phyloP scores from a whole-genome alignment of 1,140 invertebrate species.

The Aradophagus sp. region DNA sequence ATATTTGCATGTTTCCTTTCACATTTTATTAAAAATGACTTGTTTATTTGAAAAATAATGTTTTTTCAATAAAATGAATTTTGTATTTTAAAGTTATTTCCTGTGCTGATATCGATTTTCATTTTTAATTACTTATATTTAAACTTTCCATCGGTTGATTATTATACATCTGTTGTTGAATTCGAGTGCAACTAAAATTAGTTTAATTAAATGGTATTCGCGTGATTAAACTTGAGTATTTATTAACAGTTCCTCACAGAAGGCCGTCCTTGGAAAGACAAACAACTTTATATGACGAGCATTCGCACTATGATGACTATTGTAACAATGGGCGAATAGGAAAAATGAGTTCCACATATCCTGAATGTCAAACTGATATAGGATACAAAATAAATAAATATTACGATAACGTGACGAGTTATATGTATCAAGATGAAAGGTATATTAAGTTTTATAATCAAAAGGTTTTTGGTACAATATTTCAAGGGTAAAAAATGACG shows the following conservation, averaged over 20 bases:
- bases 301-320: constrained; percentile 70
- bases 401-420: constrained; percentile 71
- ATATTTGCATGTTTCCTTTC: too few species aligned
- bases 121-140: too few species aligned
- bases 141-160: too few species aligned
- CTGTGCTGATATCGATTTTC: too few species aligned
- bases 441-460: constrained; percentile 39
- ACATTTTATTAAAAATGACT: too few species aligned
- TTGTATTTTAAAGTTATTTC: too few species aligned
- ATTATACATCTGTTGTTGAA: too few species aligned
- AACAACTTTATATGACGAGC: constrained; percentile 85
- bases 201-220: too few species aligned
- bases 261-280: constrained; percentile 87
- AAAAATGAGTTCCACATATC: constrained; percentile 69
- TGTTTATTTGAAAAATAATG: too few species aligned
- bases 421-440: constrained; percentile 75
- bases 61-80: too few species aligned
- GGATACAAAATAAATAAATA: constrained; percentile 72
- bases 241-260: constrained; percentile 73
- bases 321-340: constrained; percentile 60
- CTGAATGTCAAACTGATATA: constrained; percentile 68
- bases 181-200: too few species aligned
- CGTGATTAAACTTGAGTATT: too few species aligned
- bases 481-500: constrained; percentile 4
- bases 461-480: constrained; percentile 5